Conservation (phyloP, 1,140 invertebrate genomes). For the Orussus abietinus region DNA sequence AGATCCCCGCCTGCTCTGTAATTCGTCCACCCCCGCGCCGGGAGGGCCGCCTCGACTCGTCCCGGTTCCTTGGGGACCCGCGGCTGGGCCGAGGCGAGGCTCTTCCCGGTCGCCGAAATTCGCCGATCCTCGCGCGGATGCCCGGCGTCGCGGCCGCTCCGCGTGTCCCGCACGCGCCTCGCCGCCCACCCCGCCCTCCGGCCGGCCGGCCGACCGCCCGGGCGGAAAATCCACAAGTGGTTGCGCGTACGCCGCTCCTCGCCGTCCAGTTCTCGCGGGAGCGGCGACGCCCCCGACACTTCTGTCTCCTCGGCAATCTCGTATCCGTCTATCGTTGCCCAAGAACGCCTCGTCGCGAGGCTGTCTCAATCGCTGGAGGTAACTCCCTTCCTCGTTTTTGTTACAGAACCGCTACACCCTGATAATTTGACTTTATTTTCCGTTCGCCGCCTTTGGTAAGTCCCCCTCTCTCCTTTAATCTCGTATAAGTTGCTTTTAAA, state of each 20-base stretch:
- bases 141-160: slow-evolving; percentile 8
- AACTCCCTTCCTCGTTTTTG: not conserved
- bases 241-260: slow-evolving; percentile 17
- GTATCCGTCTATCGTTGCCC: no score
- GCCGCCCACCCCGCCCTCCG: not conserved
- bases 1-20: slow-evolving; percentile 25
- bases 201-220: slow-evolving; percentile 11
- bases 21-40: not conserved
- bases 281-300: slow-evolving; percentile 6
- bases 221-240: slow-evolving; percentile 40
- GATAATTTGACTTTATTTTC: not conserved
- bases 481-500: no score
- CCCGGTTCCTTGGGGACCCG: no score
- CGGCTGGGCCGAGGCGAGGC: no score
- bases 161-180: slow-evolving; percentile 1
- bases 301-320: no score
- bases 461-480: slow-evolving; percentile 1
- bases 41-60: no score
- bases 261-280: slow-evolving; percentile 2
- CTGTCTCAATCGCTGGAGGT: no score
- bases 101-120: slow-evolving; percentile 18
- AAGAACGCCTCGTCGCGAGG: no score
- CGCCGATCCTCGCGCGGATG: slow-evolving; percentile 19
- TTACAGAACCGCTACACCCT: not conserved
- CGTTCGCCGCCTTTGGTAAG: slow-evolving; percentile 1